A percentile compares a stretch with the other conserved stretches of the same genome.
These are phyloP conservation scores for Brachypterus glaber DNA, from an alignment of 2,888 invertebrate genomes.

Conservation along the genomic window DNA sequence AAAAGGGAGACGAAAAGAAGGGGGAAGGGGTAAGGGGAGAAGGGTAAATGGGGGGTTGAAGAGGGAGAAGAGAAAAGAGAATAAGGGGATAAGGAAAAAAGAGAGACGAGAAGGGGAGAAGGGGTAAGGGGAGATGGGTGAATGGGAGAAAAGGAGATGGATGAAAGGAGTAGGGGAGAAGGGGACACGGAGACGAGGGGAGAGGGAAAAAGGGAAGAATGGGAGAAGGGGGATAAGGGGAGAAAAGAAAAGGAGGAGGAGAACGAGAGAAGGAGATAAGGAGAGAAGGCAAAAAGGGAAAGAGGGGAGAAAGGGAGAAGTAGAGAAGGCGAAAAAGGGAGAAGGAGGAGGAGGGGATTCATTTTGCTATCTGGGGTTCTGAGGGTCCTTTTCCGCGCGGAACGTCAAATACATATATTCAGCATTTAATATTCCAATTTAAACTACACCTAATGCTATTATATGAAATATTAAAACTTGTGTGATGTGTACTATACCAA, in stretches of 20 bases:
- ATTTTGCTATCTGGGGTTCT: too few relatives aligned
- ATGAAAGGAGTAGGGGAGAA: background rate
- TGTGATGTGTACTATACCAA: too few relatives aligned
- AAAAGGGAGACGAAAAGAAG: background rate
- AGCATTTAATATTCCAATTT: too few relatives aligned
- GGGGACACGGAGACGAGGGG: conserved; percentile 14
- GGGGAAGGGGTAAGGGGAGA: background rate
- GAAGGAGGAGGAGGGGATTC: background rate
- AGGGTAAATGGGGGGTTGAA: background rate
- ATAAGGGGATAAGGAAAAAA: background rate
- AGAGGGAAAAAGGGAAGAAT: background rate
- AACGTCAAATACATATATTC: too few relatives aligned
- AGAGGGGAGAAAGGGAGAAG: background rate
- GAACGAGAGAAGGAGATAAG: background rate
- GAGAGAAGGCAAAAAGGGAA: background rate
- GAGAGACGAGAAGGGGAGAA: background rate
- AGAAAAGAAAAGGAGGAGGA: background rate
- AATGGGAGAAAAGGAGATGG: background rate
- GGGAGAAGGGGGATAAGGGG: background rate
- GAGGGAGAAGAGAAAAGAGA: background rate
- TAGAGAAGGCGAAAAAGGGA: background rate
- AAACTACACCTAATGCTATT: too few relatives aligned
- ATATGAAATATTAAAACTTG: too few relatives aligned
- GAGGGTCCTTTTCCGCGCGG: too few relatives aligned
- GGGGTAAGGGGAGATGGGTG: background rate